Evolutionary conservation across 2,888 invertebrate genomes (phyloP).

Genomic region (Synergus laeviventris): DNA sequence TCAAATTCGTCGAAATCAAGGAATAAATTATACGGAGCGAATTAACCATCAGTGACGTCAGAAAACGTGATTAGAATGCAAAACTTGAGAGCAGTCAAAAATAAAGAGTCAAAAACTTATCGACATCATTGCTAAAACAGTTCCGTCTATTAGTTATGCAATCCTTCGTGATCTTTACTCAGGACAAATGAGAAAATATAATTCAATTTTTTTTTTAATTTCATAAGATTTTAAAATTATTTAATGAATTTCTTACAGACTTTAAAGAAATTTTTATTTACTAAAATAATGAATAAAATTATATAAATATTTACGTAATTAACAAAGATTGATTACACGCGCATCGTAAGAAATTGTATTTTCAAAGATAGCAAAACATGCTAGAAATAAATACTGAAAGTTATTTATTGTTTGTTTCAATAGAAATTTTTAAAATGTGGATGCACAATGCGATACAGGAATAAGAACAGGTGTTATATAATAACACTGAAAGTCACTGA

Average conservation of each 20-base stretch:
- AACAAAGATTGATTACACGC: slow-evolving; percentile 24
- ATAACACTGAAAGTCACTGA: slow-evolving; percentile 15
- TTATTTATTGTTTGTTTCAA: slow-evolving; percentile 11
- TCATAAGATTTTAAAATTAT: too few species aligned
- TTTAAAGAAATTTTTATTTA: not conserved
- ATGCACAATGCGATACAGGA: not conserved
- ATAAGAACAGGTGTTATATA: slow-evolving; percentile 12
- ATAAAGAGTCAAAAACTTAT: slow-evolving; percentile 1
- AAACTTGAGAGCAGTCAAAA: not conserved
- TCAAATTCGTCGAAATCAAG: not conserved
- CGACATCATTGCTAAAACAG: not conserved
- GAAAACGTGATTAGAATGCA: not conserved
- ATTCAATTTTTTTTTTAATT: not conserved
- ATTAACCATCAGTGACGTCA: not conserved
- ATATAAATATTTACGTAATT: slow-evolving; percentile 42
- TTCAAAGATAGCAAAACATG: not conserved
- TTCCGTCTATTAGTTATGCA: not conserved
- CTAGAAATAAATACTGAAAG: slow-evolving; percentile 33
- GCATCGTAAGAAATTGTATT: slow-evolving; percentile 25
- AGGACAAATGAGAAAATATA: not conserved
- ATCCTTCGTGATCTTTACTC: not conserved
- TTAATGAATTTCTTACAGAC: too few species aligned
- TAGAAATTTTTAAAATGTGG: slow-evolving; percentile 18
- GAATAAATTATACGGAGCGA: not conserved
- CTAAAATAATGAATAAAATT: not conserved